These are phyloP conservation scores for Sebastes variabilis DNA, from an alignment of 2,797 vertebrate species.

Conservation along the genomic window DNA sequence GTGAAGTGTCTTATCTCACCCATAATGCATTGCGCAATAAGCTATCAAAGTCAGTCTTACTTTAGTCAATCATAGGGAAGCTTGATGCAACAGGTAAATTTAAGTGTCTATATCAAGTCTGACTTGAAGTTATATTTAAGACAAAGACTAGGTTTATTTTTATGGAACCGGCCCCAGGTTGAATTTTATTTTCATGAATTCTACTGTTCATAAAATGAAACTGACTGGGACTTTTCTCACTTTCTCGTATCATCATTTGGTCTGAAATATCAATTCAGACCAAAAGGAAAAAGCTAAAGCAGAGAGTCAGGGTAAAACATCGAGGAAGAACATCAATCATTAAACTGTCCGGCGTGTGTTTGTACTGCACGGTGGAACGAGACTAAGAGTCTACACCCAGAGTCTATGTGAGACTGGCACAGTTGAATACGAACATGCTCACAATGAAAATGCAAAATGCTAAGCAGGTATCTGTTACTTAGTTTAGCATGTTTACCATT, in stretches of 20 bases:
- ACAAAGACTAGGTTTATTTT: too few relatives aligned
- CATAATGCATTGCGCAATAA: too few relatives aligned
- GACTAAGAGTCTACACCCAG: background rate
- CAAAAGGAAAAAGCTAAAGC: slow-evolving; percentile 11
- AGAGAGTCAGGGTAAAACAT: background rate
- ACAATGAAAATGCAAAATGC: slow-evolving; percentile 1
- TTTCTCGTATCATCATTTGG: background rate
- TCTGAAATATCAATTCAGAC: background rate
- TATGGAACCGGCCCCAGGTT: background rate
- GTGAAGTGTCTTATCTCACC: too few relatives aligned
- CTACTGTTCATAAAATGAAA: background rate
- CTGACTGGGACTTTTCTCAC: background rate
- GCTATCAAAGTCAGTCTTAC: too few relatives aligned
- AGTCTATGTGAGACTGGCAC: background rate
- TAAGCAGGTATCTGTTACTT: background rate
- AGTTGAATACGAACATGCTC: background rate
- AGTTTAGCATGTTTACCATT: background rate
- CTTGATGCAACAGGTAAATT: too few relatives aligned
- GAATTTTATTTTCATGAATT: background rate
- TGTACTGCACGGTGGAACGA: background rate
- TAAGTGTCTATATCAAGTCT: too few relatives aligned
- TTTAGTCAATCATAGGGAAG: too few relatives aligned
- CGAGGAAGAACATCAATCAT: slow-evolving; percentile 20
- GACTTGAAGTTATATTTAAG: too few relatives aligned
- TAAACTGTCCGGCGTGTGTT: slow-evolving; percentile 1